phyloP scores from a whole-genome alignment of 1,140 invertebrate species.

The Hyphantria cunea region DNA sequence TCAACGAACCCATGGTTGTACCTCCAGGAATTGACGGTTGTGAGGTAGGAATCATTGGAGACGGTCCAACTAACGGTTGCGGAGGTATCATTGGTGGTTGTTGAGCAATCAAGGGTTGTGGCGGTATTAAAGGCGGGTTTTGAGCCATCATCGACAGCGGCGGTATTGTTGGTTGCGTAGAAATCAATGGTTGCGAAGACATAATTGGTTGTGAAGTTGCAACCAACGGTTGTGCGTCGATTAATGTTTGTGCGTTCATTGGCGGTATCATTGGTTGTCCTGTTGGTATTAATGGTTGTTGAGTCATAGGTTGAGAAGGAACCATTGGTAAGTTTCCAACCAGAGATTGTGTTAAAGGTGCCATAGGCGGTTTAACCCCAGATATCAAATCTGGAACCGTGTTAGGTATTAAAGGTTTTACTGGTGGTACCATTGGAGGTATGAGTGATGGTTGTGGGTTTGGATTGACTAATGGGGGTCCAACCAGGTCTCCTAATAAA shows the following conservation, averaged over 20 bases:
- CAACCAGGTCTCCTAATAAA: conserved; percentile 43
- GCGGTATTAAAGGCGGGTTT: conserved; percentile 38
- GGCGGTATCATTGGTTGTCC: conserved; percentile 32
- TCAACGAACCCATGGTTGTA: conserved; percentile 48
- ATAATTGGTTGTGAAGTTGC: conserved; percentile 4
- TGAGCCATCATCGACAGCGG: conserved; percentile 29
- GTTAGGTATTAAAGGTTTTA: conserved; percentile 45
- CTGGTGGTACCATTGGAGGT: conserved; percentile 41
- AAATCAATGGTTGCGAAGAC: conserved; percentile 31
- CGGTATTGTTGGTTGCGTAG: conserved; percentile 22
- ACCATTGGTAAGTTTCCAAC: conserved; percentile 4
- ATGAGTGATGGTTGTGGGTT: conserved; percentile 31
- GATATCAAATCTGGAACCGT: conserved; percentile 67
- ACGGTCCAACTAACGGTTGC: conserved; percentile 49
- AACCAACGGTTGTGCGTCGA: conserved; percentile 30
- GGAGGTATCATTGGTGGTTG: conserved; percentile 49
- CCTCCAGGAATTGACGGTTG: conserved; percentile 53
- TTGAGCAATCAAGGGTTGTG: conserved; percentile 47
- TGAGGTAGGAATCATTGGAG: conserved; percentile 43
- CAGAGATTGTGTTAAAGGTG: background rate
- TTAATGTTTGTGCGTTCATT: conserved; percentile 14
- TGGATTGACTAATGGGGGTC: conserved; percentile 25
- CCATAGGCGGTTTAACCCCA: conserved; percentile 55
- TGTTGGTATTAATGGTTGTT: conserved; percentile 31
- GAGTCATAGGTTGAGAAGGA: conserved; percentile 34